These are phyloP conservation scores for crab-eating macaque (Macaca fascicularis) DNA, from an alignment of 2,113 vertebrate genomes.

Conservation along the genomic window DNA sequence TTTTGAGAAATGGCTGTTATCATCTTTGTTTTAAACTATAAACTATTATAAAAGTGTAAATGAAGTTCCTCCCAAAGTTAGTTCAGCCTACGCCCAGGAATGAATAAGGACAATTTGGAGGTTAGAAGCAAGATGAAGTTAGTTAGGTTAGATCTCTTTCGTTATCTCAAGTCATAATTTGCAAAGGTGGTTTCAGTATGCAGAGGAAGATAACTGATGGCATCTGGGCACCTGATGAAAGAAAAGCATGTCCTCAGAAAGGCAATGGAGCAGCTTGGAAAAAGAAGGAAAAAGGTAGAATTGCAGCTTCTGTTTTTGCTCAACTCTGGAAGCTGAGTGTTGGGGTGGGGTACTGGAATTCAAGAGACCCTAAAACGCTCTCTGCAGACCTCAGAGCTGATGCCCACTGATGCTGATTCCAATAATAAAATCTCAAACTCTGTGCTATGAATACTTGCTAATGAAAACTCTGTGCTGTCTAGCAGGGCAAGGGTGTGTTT, in stretches of 20 bases:
- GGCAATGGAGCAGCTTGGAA: background rate
- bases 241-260: slow-evolving; percentile 4
- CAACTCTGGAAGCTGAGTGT: background rate
- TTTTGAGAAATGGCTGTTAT: no score
- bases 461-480: background rate
- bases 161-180: no score
- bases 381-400: background rate
- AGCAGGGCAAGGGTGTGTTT: background rate
- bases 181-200: background rate
- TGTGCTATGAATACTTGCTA: background rate
- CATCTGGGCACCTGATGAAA: background rate
- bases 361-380: background rate
- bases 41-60: no score
- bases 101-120: no score
- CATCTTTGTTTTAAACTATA: no score
- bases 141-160: no score
- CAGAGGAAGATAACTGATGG: background rate
- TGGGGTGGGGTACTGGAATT: background rate
- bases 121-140: no score
- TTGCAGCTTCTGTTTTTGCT: background rate
- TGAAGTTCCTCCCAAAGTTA: no score
- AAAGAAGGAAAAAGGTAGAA: background rate
- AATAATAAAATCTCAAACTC: background rate
- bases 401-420: background rate
- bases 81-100: no score